phyloP scores from a whole-genome alignment of 2,113 vertebrate species.

The rat (Rattus norvegicus) region GRCr8 NC_086020.1:176006501-176007000 shows the following conservation, averaged over 20 bases:
- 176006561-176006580: background rate
- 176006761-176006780: too few species aligned
- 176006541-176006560: background rate
- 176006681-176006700: background rate
- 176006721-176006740: background rate
- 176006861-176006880: background rate
- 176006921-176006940: background rate
- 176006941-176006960: background rate
- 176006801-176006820: background rate
- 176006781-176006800: slow-evolving; percentile 2
- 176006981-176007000: background rate
- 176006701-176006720: background rate
- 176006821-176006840: background rate
- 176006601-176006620: background rate
- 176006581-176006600: background rate
- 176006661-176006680: background rate
- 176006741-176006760: background rate
- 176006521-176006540: too few species aligned
- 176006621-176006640: background rate
- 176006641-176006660: background rate
- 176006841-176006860: background rate
- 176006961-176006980: background rate
- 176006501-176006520: too few species aligned
- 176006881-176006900: background rate
- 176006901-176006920: background rate